Evolutionary conservation across 2,888 invertebrate species (phyloP).

Genomic region (Nymphalis urticae): DNA sequence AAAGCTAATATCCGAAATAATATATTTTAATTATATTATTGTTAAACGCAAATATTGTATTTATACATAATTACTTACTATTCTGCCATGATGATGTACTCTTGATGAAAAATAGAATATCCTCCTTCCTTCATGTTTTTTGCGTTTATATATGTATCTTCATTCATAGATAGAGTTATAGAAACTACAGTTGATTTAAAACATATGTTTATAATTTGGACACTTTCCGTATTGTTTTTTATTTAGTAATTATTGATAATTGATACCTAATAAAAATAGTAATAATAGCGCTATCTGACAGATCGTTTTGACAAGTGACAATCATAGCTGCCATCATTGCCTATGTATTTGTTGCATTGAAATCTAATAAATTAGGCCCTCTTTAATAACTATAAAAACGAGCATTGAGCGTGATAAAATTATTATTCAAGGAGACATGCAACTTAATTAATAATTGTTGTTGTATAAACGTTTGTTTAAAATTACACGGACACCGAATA

Average conservation of each 20-base stretch:
- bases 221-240: neutral
- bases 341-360: no score
- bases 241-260: neutral
- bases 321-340: no score
- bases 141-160: constrained; percentile 58
- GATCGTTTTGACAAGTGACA: neutral
- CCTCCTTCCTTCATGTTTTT: constrained; percentile 85
- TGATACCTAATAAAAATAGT: no score
- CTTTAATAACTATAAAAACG: no score
- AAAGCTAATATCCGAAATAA: neutral
- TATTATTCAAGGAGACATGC: no score
- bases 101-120: constrained; percentile 90
- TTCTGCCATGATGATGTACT: constrained; percentile 95
- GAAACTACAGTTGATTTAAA: neutral
- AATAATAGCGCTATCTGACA: no score
- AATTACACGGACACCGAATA: no score
- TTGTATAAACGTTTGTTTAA: no score
- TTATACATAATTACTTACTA: constrained; percentile 85
- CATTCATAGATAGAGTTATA: constrained; percentile 53
- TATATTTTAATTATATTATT: no score
- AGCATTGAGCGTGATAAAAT: no score
- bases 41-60: neutral
- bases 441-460: no score
- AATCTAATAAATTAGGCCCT: no score
- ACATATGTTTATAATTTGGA: neutral